Conservation (phyloP, 2,888 invertebrate species). For the Reticulitermes lucifugus region DNA sequence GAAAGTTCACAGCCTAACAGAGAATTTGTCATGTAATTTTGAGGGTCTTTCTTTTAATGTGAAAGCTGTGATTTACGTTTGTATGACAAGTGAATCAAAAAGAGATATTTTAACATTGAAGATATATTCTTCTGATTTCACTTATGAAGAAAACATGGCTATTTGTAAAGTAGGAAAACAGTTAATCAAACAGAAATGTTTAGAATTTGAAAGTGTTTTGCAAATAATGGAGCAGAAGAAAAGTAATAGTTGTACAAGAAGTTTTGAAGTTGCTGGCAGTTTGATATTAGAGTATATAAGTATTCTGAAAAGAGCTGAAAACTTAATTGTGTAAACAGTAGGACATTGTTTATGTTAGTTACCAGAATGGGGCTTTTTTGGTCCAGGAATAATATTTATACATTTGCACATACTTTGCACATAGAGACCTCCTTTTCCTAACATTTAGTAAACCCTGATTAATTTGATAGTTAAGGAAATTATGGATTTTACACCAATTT, state of each 20-base stretch:
- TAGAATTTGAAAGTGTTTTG: conserved; percentile 54
- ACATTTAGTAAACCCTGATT: too few species aligned
- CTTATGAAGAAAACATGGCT: conserved; percentile 54
- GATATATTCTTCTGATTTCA: conserved; percentile 57
- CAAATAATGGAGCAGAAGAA: conserved; percentile 55
- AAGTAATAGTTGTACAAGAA: conserved; percentile 41
- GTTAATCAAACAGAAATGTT: conserved; percentile 56
- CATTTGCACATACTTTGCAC: too few species aligned
- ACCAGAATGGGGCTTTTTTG: too few species aligned
- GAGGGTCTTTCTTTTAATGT: conserved; percentile 50
- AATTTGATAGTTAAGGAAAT: too few species aligned
- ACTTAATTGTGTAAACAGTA: too few species aligned
- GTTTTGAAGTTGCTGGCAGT: conserved; percentile 53
- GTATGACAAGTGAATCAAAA: conserved; percentile 53
- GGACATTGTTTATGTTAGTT: too few species aligned
- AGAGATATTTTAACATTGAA: conserved; percentile 49
- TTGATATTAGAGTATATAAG: conserved; percentile 55
- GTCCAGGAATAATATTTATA: too few species aligned
- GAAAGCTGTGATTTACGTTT: conserved; percentile 55
- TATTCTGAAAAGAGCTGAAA: conserved; percentile 46
- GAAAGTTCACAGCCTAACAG: conserved; percentile 9
- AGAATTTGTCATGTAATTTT: conserved; percentile 41
- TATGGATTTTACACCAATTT: too few species aligned
- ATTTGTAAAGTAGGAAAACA: conserved; percentile 54
- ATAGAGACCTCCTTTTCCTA: too few species aligned